Evolutionary conservation across 1,140 invertebrate genomes (phyloP).

Genomic region (Neotoxoptera formosana): DNA sequence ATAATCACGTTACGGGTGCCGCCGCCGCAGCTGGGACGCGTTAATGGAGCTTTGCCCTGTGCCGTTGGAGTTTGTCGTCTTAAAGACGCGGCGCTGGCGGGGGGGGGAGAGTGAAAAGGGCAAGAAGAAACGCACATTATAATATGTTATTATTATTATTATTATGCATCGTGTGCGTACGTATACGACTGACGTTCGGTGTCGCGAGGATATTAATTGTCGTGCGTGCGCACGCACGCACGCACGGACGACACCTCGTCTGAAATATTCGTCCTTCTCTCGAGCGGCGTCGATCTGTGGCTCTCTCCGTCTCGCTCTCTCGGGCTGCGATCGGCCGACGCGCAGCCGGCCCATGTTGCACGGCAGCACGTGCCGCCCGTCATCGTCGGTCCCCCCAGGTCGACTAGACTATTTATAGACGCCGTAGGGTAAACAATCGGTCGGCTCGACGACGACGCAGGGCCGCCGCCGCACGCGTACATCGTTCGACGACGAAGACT

Average conservation of each 20-base stretch:
- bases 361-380: constrained; percentile 39
- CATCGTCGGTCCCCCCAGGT: background rate
- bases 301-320: background rate
- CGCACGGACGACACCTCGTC: constrained; percentile 34
- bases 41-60: constrained; percentile 52
- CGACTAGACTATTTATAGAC: constrained; percentile 43
- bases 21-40: constrained; percentile 50
- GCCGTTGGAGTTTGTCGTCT: constrained; percentile 8
- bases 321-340: background rate
- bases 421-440: constrained; percentile 50
- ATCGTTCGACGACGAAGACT: background rate
- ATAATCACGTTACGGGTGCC: constrained; percentile 42
- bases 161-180: background rate
- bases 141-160: background rate
- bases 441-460: background rate
- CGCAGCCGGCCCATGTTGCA: constrained; percentile 42
- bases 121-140: background rate
- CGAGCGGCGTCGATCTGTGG: background rate
- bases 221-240: background rate
- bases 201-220: constrained; percentile 39
- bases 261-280: background rate
- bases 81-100: background rate
- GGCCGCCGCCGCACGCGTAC: background rate
- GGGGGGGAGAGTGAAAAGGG: too few relatives aligned
- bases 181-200: too few relatives aligned